Evolutionary conservation across 53 echinoderm and acorn worm genomes (phyloP), one percentile per base, ranked within the genome.

Genomic region (Arbacia lixula): DNA sequence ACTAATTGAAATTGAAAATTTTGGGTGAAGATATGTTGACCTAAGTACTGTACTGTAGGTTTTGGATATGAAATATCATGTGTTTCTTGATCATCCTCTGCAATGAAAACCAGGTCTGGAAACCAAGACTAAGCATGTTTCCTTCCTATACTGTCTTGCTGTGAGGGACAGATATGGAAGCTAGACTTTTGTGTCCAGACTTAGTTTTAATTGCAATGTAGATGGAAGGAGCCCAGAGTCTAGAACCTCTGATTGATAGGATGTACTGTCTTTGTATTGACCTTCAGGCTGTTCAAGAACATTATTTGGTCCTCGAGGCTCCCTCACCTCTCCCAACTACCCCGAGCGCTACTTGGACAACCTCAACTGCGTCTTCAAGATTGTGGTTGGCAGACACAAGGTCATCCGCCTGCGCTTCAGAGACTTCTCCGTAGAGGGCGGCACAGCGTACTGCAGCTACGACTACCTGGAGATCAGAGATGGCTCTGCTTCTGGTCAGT

Each of bases 381-480:
- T 99, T 52, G 88, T 90, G 51, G 99, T 92, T 10, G 88, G 85
- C 20, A 61, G 75, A 27, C 85, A 87, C 50, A 94, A 91, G 56
- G 71, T 84, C 35, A 92, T 99, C n/a, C 88, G 90, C 1, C 74
- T 99, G 16, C 60, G 83, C 63, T 99, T 99, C 73, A 64, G 90
- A 34, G 76, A 82, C 60, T 95, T 99, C 65, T 87, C 84, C 36
- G 55, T 95, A 57, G 99, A 99, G 69, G 94, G 94, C n/a, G 87
- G 87, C 11, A 88, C 83, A 33, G 72, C 86, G 10, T 92, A 87
- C 68, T 99, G 99, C 71, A 92, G 88, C 54, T 99, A 99, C 72
- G 99, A 99, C 66, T 95, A 87, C 81, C 65, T 99, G 54, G 99
- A 99, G 77, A 91, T 99, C 75, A 67, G 90, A 43, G 99, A 99